phyloP scores from a whole-genome alignment of 2,113 vertebrate genomes.

The Himantopus leucocephalus region DNA sequence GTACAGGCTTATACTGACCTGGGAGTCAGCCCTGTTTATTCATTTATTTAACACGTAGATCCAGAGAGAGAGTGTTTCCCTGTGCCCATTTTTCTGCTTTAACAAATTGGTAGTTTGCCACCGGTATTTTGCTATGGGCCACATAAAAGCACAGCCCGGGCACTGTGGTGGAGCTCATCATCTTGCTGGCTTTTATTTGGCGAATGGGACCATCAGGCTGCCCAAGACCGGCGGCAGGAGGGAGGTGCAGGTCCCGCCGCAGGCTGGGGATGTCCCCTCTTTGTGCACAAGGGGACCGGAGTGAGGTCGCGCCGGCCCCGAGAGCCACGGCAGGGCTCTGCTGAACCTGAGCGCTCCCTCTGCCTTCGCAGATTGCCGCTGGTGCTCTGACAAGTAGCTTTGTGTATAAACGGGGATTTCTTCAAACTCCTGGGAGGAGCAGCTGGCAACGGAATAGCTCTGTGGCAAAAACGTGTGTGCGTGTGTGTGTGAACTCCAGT shows the following conservation, averaged over 20 bases:
- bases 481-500: neutral
- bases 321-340: neutral
- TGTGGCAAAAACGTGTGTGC: neutral
- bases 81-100: neutral
- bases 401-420: neutral
- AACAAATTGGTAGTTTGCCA: neutral
- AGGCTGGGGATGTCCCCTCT: neutral
- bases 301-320: neutral
- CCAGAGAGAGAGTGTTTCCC: neutral
- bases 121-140: neutral
- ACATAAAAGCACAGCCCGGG: neutral
- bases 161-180: neutral
- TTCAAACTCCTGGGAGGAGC: slow-evolving; percentile 4
- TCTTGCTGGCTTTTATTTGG: neutral
- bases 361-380: neutral
- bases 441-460: neutral
- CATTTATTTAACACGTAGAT: neutral
- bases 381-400: neutral
- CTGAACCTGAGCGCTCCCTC: neutral
- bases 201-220: neutral
- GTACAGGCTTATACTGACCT: neutral
- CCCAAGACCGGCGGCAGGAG: neutral
- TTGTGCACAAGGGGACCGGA: neutral
- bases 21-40: neutral
- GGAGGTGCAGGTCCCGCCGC: neutral